These are phyloP conservation scores for Corbicula japonica DNA, from an alignment of 2,888 invertebrate species.

Conservation along the genomic window DNA sequence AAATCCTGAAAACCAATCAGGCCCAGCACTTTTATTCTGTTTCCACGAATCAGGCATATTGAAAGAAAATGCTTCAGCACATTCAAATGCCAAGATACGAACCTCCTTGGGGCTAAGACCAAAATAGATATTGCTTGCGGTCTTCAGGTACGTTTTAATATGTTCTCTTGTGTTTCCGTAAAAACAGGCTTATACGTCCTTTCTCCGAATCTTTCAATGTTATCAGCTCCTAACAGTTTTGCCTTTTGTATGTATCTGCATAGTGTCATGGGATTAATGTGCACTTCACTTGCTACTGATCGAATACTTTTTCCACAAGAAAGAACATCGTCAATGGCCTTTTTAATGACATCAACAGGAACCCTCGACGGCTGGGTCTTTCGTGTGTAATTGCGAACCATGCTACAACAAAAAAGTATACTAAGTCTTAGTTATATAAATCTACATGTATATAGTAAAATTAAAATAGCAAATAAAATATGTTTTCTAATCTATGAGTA, in stretches of 20 bases:
- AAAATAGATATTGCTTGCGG: constrained; percentile 45
- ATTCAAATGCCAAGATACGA: constrained; percentile 46
- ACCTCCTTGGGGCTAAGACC: constrained; percentile 49
- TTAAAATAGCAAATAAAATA: too few species aligned
- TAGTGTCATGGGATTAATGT: constrained; percentile 23
- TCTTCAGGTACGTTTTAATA: constrained; percentile 30
- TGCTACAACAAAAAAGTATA: constrained; percentile 8
- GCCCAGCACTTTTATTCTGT: constrained; percentile 19
- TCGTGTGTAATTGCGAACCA: constrained; percentile 20
- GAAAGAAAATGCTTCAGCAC: constrained; percentile 33
- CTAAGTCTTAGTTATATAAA: not conserved
- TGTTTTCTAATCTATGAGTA: too few species aligned
- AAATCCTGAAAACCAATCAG: constrained; percentile 40
- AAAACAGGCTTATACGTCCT: constrained; percentile 10
- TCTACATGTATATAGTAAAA: too few species aligned
- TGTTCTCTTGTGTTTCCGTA: not conserved
- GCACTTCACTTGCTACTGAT: constrained; percentile 24
- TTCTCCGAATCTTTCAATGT: not conserved
- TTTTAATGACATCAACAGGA: constrained; percentile 22
- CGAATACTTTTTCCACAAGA: constrained; percentile 10
- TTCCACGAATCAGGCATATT: constrained; percentile 39
- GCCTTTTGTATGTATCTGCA: constrained; percentile 36
- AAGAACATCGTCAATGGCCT: constrained; percentile 20
- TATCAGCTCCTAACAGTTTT: constrained; percentile 11
- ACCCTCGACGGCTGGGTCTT: not conserved